Evolutionary conservation across 2,797 vertebrate genomes (phyloP), one percentile per base, ranked within the genome.

Genomic region (Trachurus trachurus): DNA sequence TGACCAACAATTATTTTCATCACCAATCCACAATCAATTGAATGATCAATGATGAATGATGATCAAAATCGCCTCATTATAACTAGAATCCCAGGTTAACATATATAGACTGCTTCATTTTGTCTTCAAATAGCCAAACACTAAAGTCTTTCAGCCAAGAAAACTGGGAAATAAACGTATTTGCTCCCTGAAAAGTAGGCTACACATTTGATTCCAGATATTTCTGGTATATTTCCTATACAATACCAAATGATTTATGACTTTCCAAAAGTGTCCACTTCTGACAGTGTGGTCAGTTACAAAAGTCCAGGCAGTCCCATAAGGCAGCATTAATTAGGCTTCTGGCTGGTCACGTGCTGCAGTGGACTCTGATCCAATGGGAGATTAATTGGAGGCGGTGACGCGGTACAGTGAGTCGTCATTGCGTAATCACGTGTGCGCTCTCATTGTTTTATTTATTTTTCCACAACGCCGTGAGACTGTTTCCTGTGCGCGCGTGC

Each of bases 361-460:
- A 64, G 21, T n/a, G 60, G n/a, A 2, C 50, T 63, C 45, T 37
- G 26, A 42, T 5, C 80, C 80, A 82, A 70, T 73, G n/a, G 47
- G 58, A 72, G 57, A 21, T 84, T 76, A 80, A 82, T 68, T 80
- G 64, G 29, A 50, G 37, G 22, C 45, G 39, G 44, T 78, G 79
- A 80, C 77, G 80, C 59, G 9, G 0, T 8, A 6, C 71, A 11
- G 17, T 45, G 57, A 82, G 17, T 67, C 67, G 73, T 82, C 78
- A 75, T 9, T 29, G 17, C 58, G n/a, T 19, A 10, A 15, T 78
- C 81, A 79, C 74, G 71, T 77, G 77, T 17, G 22, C 15, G 6
- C 1, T 4, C 10, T 12, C 15, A 1, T 6, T 10, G 16, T 12
- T 40, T 50, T 63, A 26, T 78, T 74, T 73, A 40, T 72, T 59